Evolutionary conservation across 2,113 vertebrate genomes (phyloP), one percentile per base, ranked within the genome.

Genomic region (Stomatorhinus ivindoensis): DNA sequence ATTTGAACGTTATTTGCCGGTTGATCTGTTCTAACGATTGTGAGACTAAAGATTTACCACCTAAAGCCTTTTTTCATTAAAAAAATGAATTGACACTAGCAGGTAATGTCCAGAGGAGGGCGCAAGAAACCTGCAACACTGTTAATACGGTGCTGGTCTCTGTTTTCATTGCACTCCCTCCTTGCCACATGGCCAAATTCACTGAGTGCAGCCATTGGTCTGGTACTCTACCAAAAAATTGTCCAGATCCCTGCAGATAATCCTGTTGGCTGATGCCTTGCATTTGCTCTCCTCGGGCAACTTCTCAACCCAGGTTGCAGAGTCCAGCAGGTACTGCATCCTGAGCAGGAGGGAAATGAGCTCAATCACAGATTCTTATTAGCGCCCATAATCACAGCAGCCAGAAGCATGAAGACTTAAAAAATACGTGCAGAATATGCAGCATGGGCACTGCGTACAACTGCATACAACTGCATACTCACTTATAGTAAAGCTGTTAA

Each of bases 281-380:
- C 95, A 95, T 11, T 89, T 10, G 1, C 31, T 9, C 0, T 0
- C 1, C 1, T 0, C 51, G 1, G 92, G 94, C 48, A 90, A 91
- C 73, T 88, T 88, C 86, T 96, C 95, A 80, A 96, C 92, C 95
- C 95, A 96, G 13, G 95, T 94, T 88, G 92, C 91, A 42, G 92
- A 93, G 51, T 96, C 95, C 93, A 96, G 50, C 27, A 96, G 91
- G 84, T 96, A 95, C 89, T 93, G 94, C 92, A 94, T 95, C 88
- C 95, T 96, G 42, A 9, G 65, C 89, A 47, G 87, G 85, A 90
- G 17, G 86, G 27, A 50, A n/a, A 84, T 31, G 31, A 53, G 82
- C 46, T 85, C 24, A 31, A 11, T 83, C 80, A 46, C 35, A 10
- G 21, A n/a, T 47, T 24, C 44, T n/a, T 42, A 47, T 84, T 21